Evolutionary conservation across 1,140 invertebrate genomes (phyloP).

Genomic region (Daktulosphaira vitifoliae): DNA sequence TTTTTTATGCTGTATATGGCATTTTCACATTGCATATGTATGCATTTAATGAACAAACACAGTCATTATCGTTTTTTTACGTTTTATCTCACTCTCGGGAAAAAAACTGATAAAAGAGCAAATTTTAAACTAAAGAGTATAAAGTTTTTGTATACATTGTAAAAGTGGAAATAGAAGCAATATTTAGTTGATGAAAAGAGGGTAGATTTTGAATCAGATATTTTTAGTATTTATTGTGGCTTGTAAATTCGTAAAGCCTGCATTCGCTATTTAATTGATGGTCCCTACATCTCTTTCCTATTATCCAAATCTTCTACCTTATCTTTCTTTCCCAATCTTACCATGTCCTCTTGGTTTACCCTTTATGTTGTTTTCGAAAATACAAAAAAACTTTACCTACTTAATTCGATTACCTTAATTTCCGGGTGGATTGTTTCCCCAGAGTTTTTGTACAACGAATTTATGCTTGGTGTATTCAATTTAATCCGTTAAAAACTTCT

Average conservation of each 20-base stretch:
- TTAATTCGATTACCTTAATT: conserved; percentile 33
- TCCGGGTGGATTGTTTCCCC: conserved; percentile 25
- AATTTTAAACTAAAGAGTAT: neutral
- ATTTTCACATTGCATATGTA: neutral
- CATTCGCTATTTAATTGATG: conserved; percentile 27
- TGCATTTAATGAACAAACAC: conserved; percentile 22
- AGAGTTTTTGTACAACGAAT: conserved; percentile 17
- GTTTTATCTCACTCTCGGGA: conserved; percentile 21
- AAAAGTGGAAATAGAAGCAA: neutral
- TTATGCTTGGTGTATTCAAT: conserved; percentile 24
- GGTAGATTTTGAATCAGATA: conserved; percentile 18
- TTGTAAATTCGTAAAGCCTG: conserved; percentile 23
- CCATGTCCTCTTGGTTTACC: neutral
- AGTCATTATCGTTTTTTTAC: conserved; percentile 3
- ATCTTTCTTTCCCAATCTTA: neutral
- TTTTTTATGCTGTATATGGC: neutral
- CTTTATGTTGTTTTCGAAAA: conserved; percentile 16
- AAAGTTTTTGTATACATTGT: neutral
- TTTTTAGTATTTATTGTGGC: conserved; percentile 23
- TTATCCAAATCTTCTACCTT: no score
- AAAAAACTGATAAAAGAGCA: neutral
- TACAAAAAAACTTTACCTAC: conserved; percentile 14
- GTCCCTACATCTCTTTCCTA: neutral
- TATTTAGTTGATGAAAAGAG: neutral
- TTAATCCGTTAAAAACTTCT: conserved; percentile 28